Evolutionary conservation across 2,797 vertebrate species (phyloP), one percentile per base, ranked within the genome.

Genomic region (Urophycis tenuis): DNA sequence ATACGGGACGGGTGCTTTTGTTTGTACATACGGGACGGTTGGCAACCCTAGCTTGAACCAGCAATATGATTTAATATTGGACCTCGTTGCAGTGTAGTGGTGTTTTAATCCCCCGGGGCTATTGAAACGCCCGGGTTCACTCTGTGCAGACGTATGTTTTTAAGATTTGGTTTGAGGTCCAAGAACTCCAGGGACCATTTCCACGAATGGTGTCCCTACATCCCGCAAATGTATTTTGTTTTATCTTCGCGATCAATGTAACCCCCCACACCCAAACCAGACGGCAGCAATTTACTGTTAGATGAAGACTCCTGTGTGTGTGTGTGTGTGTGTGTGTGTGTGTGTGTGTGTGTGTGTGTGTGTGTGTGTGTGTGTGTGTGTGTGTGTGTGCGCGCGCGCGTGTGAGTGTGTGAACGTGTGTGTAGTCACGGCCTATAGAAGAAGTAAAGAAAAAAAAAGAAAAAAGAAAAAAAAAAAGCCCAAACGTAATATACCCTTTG

Each of bases 21-120:
- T n/a, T n/a, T n/a, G n/a, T n/a, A n/a, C n/a, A n/a, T n/a, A n/a
- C n/a, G n/a, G n/a, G n/a, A n/a, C n/a, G n/a, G n/a, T n/a, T n/a
- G n/a, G n/a, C n/a, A n/a, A n/a, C n/a, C n/a, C n/a, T n/a, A n/a
- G n/a, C 85, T 81, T 76, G 69, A 86, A 84, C 45, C 83, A 83
- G 74, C 76, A 74, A 70, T 45, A 73, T 76, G 83, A 87, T 78
- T 85, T 73, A 72, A 79, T 80, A 74, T 82, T 84, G 87, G 89
- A 90, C 88, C 89, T 89, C 71, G 71, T 35, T 39, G 71, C 71
- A 72, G 25, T 39, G 35, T 73, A 17, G 69, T 33, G 30, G 31
- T 71, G 30, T 33, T 33, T 33, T 71, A 17, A 33, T 1, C 60
- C 25, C 60, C 22, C 8, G 36, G 19, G 19, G 49, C 49, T 3